phyloP scores from a whole-genome alignment of 2,888 invertebrate genomes.

The Aphodius granarius region DNA sequence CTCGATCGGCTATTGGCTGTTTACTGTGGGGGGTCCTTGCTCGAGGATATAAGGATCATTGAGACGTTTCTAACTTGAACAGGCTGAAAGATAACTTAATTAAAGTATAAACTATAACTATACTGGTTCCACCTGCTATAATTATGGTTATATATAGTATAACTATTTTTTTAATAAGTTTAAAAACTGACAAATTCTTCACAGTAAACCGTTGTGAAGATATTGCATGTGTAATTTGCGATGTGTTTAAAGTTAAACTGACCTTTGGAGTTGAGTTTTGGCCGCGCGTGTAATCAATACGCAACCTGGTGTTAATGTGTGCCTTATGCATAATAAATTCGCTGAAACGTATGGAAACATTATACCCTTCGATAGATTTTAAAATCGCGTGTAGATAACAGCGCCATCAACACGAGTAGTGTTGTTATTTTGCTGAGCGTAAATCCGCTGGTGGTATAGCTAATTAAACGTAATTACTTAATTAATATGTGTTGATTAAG shows the following conservation, averaged over 20 bases:
- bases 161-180: not conserved
- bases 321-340: conserved; percentile 13
- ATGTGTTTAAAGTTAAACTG: not conserved
- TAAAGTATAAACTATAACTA: not conserved
- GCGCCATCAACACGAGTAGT: not conserved
- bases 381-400: conserved; percentile 10
- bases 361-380: conserved; percentile 7
- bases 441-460: not conserved
- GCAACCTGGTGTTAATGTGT: conserved; percentile 7
- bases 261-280: not conserved
- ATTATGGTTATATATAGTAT: not conserved
- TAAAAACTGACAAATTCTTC: not conserved
- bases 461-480: not conserved
- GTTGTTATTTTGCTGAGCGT: not conserved
- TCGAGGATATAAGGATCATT: not conserved
- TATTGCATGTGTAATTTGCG: not conserved
- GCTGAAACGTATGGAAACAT: conserved; percentile 5
- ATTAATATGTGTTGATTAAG: not conserved
- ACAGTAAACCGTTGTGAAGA: not conserved
- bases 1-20: not conserved
- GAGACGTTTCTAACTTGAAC: not conserved
- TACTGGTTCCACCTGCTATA: not conserved
- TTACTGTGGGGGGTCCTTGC: not conserved
- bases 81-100: not conserved
- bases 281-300: not conserved